phyloP scores from a whole-genome alignment of 1,140 invertebrate genomes.

The Paramacrobiotus metropolitanus region DNA sequence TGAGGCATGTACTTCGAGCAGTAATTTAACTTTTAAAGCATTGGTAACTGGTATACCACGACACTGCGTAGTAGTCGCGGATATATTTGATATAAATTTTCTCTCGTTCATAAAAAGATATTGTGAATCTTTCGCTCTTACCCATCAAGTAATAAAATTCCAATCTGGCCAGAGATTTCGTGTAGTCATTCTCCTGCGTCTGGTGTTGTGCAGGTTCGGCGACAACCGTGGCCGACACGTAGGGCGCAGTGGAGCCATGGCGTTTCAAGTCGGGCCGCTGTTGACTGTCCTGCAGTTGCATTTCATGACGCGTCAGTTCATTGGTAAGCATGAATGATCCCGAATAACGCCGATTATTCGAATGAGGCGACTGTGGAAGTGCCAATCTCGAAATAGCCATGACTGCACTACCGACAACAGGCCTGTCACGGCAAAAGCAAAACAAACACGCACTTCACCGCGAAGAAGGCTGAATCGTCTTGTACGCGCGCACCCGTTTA shows the following conservation, averaged over 20 bases:
- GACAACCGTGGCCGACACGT: not conserved
- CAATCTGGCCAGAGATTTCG: not conserved
- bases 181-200: not conserved
- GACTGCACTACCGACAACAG: too few species aligned
- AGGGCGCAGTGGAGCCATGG: not conserved
- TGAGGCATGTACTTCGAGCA: too few species aligned
- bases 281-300: not conserved
- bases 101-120: not conserved
- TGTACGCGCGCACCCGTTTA: too few species aligned
- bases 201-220: not conserved
- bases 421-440: not conserved
- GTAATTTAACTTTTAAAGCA: too few species aligned
- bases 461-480: not conserved
- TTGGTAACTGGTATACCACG: too few species aligned
- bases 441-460: not conserved
- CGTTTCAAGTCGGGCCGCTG: not conserved
- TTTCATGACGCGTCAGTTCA: not conserved
- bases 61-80: too few species aligned
- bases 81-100: too few species aligned
- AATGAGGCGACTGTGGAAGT: not conserved
- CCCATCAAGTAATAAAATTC: not conserved
- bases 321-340: not conserved
- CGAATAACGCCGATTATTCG: not conserved
- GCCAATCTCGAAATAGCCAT: not conserved
- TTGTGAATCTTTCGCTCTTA: not conserved